These are phyloP conservation scores for Pentalonia nigronervosa DNA, from an alignment of 1,140 invertebrate species.

Conservation along the genomic window DNA sequence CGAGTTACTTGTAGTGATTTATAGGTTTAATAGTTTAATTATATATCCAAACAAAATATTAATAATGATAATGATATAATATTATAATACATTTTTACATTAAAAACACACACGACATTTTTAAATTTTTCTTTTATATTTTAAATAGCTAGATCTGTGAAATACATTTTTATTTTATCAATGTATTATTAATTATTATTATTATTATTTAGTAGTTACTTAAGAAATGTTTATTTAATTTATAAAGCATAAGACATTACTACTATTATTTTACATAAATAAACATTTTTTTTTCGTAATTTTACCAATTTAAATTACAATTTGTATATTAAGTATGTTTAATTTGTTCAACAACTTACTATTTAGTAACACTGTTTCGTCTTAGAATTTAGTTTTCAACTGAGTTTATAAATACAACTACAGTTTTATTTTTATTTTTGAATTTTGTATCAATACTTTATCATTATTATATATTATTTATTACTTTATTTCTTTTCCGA, in stretches of 20 bases:
- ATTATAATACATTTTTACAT: neutral
- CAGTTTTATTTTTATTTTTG: neutral
- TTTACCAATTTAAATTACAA: neutral
- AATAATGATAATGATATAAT: neutral
- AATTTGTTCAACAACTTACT: neutral
- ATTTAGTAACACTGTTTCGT: neutral
- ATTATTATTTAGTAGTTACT: neutral
- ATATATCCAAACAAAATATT: neutral
- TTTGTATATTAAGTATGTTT: neutral
- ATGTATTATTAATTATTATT: neutral
- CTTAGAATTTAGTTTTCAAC: neutral
- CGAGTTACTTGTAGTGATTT: constrained; percentile 10
- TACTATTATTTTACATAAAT: neutral
- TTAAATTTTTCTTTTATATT: neutral
- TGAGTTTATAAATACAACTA: neutral
- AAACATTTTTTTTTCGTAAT: neutral
- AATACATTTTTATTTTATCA: neutral
- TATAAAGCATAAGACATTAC: neutral
- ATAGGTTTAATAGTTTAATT: constrained; percentile 7
- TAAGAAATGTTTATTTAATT: neutral
- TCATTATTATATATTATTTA: neutral
- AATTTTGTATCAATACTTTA: neutral
- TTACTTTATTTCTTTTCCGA: constrained; percentile 1
- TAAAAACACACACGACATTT: constrained; percentile 11
- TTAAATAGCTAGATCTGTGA: neutral